phyloP scores from a whole-genome alignment of 2,797 vertebrate genomes.

The Scomberomorus guttatus region DNA sequence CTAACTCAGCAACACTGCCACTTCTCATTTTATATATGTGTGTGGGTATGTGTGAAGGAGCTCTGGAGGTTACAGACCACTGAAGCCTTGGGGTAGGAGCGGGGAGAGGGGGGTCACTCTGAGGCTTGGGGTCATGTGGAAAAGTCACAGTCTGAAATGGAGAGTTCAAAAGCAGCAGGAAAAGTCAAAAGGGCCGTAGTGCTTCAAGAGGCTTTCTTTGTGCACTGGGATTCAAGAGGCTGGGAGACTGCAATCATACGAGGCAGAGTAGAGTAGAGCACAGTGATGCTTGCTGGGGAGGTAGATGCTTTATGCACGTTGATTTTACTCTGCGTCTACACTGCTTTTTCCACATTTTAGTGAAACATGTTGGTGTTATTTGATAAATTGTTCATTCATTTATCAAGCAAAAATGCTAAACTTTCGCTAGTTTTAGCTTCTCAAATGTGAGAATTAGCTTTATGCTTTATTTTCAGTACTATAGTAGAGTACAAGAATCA shows the following conservation, averaged over 20 bases:
- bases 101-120: conserved; percentile 39
- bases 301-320: conserved; percentile 23
- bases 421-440: neutral
- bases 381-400: neutral
- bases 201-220: conserved; percentile 78
- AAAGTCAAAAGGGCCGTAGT: conserved; percentile 78
- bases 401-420: neutral
- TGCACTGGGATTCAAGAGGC: conserved; percentile 60
- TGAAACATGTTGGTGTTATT: neutral
- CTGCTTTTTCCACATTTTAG: conserved; percentile 4
- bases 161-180: conserved; percentile 80
- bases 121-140: conserved; percentile 80
- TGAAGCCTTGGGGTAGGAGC: conserved; percentile 62
- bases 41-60: conserved; percentile 70
- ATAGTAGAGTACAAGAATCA: neutral
- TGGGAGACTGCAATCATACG: conserved; percentile 54
- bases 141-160: conserved; percentile 82
- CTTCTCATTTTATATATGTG: conserved; percentile 76
- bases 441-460: neutral
- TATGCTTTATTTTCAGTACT: no score
- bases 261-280: conserved; percentile 33
- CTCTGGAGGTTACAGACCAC: conserved; percentile 74
- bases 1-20: conserved; percentile 88
- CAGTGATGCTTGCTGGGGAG: conserved; percentile 31
- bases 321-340: conserved; percentile 17